Evolutionary conservation across 2,797 vertebrate species (phyloP), one percentile per base, ranked within the genome.

Genomic region (Loris lydekkerianus): DNA sequence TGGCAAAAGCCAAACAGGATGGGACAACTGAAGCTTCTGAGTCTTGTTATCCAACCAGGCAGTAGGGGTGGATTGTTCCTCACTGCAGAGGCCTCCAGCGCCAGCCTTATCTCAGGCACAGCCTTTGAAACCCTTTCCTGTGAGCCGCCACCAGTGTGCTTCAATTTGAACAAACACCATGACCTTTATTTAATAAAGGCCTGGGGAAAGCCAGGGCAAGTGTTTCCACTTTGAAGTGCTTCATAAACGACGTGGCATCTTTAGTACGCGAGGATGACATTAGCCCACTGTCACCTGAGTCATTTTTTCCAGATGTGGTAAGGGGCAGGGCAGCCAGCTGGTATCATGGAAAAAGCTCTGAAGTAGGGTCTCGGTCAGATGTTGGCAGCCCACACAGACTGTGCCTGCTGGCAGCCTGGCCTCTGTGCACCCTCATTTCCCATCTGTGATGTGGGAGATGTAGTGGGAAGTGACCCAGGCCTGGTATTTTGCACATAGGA

Each of bases 181-280:
- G 91, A 92, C 95, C 96, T 98, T 97, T 96, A 70, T 81, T 82
- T 80, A 56, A 85, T 37, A 70, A 81, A 94, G 85, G 34, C 49
- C 58, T 21, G 43, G 96, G 89, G 90, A 70, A 97, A 92, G 93
- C 72, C 95, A 69, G 83, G 70, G 56, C 61, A 60, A 31, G 14
- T 3, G 10, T 69, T 75, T 61, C 76, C 58, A 89, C 95, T 95
- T 94, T 97, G 95, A 97, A 93, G 81, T 85, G 67, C 65, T 83
- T 80, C 60, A 34, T 67, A 85, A 94, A 67, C 5, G 0, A 53
- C 4, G 3, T 69, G 85, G 69, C 82, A 31, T 75, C 93, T 91
- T 91, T 81, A 67, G 14, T 81, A 63, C 43, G 13, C 5, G 18
- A 82, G 86, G 18, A 25, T 80, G 77, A 72, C 70, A 73, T 40